phyloP scores from a whole-genome alignment of 1,140 invertebrate species.

The Nephila pilipes region DNA sequence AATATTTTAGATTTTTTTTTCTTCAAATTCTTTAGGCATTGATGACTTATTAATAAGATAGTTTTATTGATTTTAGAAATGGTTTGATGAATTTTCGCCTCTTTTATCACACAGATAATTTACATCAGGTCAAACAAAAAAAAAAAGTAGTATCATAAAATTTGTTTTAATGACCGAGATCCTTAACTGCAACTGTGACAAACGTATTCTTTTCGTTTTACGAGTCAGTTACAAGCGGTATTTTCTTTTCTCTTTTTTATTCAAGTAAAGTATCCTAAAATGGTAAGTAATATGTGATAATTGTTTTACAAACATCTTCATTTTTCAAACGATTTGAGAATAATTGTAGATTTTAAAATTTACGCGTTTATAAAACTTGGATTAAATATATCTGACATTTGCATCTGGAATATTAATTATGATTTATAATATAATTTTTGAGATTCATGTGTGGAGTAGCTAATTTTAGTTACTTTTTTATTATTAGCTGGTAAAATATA shows the following conservation, averaged over 20 bases:
- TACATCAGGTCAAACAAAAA: not conserved
- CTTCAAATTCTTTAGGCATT: no score
- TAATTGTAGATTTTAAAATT: not conserved
- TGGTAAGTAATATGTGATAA: slow-evolving; percentile 44
- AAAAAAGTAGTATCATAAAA: not conserved
- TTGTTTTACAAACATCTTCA: not conserved
- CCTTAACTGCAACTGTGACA: slow-evolving; percentile 41
- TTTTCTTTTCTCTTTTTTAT: slow-evolving; percentile 28
- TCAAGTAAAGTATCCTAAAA: slow-evolving; percentile 53
- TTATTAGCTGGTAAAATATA: no score
- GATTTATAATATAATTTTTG: not conserved
- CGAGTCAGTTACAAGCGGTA: slow-evolving; percentile 28
- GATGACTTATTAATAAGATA: no score
- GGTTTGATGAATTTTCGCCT: no score
- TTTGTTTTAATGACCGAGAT: not conserved
- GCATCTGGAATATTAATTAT: not conserved
- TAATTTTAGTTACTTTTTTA: no score
- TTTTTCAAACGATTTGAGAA: not conserved
- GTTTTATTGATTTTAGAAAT: no score
- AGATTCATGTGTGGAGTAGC: not conserved
- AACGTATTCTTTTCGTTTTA: slow-evolving; percentile 51
- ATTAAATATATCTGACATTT: not conserved
- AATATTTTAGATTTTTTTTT: no score
- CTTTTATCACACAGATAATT: no score
- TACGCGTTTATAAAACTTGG: not conserved